phyloP scores from a whole-genome alignment of 2,888 invertebrate species.

The Orgyia antiqua region DNA sequence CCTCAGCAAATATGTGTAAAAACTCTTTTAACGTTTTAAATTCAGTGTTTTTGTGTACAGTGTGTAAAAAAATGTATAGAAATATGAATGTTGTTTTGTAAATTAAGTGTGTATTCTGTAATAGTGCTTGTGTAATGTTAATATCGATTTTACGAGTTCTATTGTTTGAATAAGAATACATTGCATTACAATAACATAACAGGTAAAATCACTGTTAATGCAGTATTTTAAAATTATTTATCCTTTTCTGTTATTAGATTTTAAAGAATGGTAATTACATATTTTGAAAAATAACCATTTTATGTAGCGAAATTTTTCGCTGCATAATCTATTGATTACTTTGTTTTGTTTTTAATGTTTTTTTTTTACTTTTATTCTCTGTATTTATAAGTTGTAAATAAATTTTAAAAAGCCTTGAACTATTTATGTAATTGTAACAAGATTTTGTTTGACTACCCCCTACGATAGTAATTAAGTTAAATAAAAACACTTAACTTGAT shows the following conservation, averaged over 20 bases:
- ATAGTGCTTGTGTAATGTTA: conserved; percentile 13
- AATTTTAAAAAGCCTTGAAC: no score
- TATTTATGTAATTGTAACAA: no score
- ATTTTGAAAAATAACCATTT: no score
- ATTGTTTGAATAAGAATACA: not conserved
- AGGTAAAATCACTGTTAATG: conserved; percentile 4
- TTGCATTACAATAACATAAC: not conserved
- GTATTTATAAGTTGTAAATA: no score
- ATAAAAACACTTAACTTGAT: no score
- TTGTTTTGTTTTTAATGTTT: no score
- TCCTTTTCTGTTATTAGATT: not conserved
- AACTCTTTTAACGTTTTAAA: conserved; percentile 3
- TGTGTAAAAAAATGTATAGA: conserved; percentile 1
- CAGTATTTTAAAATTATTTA: not conserved
- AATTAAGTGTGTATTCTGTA: not conserved
- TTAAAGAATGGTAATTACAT: no score
- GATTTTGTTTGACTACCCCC: no score
- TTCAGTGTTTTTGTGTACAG: not conserved
- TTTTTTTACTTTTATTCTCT: no score
- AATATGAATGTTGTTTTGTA: not conserved
- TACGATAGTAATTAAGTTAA: no score
- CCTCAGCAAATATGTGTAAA: conserved; percentile 7
- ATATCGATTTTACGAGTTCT: conserved; percentile 19
- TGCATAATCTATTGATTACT: no score
- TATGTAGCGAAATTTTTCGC: no score